Evolutionary conservation across 2,888 invertebrate species (phyloP).

Genomic region (Tetragonisca angustula): DNA sequence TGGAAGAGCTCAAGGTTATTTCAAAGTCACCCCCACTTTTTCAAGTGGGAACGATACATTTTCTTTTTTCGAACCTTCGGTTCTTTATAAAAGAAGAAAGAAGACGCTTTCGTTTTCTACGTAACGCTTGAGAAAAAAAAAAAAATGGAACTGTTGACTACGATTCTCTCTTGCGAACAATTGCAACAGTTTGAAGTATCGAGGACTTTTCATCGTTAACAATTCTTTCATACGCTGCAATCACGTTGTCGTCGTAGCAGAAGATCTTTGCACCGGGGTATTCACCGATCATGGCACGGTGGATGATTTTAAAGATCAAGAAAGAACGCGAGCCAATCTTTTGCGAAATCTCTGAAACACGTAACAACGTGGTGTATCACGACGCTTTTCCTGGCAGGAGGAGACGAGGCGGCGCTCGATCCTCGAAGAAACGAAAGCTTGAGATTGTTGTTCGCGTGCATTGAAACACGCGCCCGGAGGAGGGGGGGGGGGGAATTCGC

Average conservation of each 20-base stretch:
- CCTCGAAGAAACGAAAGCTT: background rate
- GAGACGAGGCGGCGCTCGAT: background rate
- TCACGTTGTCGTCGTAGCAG: background rate
- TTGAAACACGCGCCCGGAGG: background rate
- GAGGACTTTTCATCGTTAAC: too few relatives aligned
- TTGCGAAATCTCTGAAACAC: slow-evolving; percentile 45
- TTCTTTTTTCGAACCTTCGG: too few relatives aligned
- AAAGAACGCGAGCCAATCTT: slow-evolving; percentile 44
- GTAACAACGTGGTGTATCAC: slow-evolving; percentile 32
- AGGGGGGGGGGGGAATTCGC: background rate
- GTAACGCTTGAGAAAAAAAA: too few relatives aligned
- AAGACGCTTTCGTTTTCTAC: too few relatives aligned
- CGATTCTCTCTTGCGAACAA: too few relatives aligned
- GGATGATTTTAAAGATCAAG: slow-evolving; percentile 27
- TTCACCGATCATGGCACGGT: too few relatives aligned
- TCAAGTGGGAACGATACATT: too few relatives aligned
- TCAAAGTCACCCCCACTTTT: too few relatives aligned
- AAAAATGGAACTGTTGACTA: too few relatives aligned
- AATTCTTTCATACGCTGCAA: background rate
- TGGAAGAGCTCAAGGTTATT: too few relatives aligned
- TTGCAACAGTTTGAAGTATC: too few relatives aligned
- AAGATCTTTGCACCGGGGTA: slow-evolving; percentile 42
- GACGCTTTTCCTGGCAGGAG: background rate
- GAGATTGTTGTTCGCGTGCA: background rate
- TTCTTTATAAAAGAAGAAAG: too few relatives aligned